phyloP scores from a whole-genome alignment of 2,113 vertebrate genomes.

The Hyaena hyaena region DNA sequence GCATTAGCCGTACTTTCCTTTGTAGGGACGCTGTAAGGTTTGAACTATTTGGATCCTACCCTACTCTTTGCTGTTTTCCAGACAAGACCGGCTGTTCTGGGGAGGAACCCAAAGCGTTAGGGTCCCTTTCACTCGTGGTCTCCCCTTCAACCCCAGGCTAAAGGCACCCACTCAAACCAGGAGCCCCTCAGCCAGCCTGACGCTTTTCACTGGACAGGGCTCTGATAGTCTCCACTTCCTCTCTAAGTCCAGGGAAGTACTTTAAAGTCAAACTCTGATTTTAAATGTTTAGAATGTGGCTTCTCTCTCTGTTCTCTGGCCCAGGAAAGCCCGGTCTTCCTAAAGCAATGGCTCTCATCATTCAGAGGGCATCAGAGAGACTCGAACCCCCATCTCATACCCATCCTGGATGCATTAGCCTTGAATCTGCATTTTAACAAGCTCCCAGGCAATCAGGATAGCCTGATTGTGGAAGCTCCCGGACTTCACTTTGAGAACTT shows the following conservation, averaged over 20 bases:
- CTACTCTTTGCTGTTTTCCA: constrained; percentile 60
- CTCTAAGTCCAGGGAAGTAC: neutral
- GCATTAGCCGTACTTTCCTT: constrained; percentile 58
- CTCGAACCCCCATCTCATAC: neutral
- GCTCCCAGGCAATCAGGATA: neutral
- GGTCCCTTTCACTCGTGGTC: neutral
- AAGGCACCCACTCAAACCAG: neutral
- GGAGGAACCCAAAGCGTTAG: constrained; percentile 34
- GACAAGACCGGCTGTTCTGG: constrained; percentile 69
- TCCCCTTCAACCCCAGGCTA: neutral
- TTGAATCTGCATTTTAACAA: constrained; percentile 47
- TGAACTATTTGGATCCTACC: constrained; percentile 51
- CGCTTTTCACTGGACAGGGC: neutral
- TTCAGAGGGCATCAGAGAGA: neutral
- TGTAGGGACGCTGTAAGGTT: constrained; percentile 28
- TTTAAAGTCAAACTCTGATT: constrained; percentile 20
- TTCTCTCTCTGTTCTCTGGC: neutral
- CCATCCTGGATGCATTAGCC: neutral
- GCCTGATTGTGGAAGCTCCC: neutral
- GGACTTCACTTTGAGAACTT: neutral
- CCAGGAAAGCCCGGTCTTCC: neutral
- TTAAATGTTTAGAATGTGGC: neutral
- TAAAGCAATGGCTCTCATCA: neutral
- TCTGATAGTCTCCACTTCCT: constrained; percentile 4
- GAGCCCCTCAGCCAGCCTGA: neutral